Base-by-base conservation (phyloP, 2,797 vertebrate species). In the Microctenopoma lineatum region DNA sequence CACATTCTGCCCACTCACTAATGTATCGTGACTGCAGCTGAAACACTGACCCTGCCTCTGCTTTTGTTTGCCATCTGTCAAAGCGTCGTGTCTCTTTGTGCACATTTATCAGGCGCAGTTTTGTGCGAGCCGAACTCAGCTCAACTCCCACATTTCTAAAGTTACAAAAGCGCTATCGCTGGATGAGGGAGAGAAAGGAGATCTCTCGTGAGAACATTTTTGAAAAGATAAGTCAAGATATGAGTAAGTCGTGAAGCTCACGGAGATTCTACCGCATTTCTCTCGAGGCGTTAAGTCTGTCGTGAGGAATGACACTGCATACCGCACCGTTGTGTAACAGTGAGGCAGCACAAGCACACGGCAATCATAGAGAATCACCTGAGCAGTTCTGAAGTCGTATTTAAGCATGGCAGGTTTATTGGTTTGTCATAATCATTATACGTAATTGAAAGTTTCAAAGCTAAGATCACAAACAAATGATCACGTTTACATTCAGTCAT, bases 101-200 rank as follows among this genome's bases (percentile, higher is more conserved):
- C 7, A 2, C 34, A 16, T 65, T 65, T 29, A n/a, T 36, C 32
- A 29, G 26, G 36, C 63, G 9, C 60, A 48, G 53, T 44, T 21
- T 21, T 42, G 36, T 73, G 54, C 57, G 64, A 72, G 50, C 61
- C 7, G 44, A 3, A 13, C 63, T 6, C 0, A 13, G 45, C 69
- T 56, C n/a, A 42, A 12, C 62, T 82, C 85, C 60, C 79, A 85
- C 84, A 77, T 83, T 72, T 80, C 81, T 79, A 68, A 66, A 51
- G 68, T 81, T 85, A 73, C 83, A 58, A 13, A 55, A 12, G n/a
- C 64, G 59, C 53, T 13, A 9, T 69, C 29, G 13, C 18, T 58
- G 36, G 57, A 61, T 13, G 42, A 54, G 47, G 32, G 10, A 47
- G 54, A 58, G 47, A 56, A 67, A 77, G 8, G 0, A 44, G 50